Conservation (phyloP, 2,113 vertebrate genomes). For the Pseudorhombus dupliciocellatus region DNA sequence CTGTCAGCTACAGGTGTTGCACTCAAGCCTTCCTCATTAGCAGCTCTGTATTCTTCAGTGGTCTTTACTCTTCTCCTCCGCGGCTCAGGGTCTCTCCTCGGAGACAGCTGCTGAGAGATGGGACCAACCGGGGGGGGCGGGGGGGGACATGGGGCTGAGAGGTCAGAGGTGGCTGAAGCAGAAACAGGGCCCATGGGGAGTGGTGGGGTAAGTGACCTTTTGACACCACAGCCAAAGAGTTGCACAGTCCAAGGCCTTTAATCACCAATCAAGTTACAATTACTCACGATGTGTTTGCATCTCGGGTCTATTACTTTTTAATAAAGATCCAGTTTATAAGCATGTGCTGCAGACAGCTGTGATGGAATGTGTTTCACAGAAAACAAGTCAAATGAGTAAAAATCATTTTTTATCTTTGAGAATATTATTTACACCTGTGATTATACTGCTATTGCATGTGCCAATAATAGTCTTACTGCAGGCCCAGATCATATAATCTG, state of each 20-base stretch:
- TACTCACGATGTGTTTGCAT: neutral
- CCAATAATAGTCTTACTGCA: too few relatives aligned
- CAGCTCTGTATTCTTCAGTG: neutral
- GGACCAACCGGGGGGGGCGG: conserved; percentile 33
- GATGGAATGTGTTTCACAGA: neutral
- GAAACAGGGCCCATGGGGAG: conserved; percentile 54
- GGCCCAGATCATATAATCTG: too few relatives aligned
- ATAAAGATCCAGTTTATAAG: conserved; percentile 2
- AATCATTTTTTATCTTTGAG: too few relatives aligned
- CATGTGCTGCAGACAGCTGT: neutral
- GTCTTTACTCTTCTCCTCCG: conserved; percentile 22
- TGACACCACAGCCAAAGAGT: conserved; percentile 39
- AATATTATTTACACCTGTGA: too few relatives aligned
- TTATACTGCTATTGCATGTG: too few relatives aligned
- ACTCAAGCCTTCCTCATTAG: neutral
- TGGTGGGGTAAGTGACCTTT: conserved; percentile 55
- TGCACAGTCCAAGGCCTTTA: conserved; percentile 38
- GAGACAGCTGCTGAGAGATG: conserved; percentile 25
- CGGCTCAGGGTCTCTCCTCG: neutral
- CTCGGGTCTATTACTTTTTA: conserved; percentile 3
- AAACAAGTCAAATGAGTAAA: too few relatives aligned
- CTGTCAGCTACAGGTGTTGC: neutral
- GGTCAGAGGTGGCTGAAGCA: conserved; percentile 54
- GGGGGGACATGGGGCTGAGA: conserved; percentile 40
- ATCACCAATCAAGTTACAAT: conserved; percentile 31